These are phyloP conservation scores for Antennarius striatus DNA, from an alignment of 2,113 vertebrate species.

Conservation along the genomic window DNA sequence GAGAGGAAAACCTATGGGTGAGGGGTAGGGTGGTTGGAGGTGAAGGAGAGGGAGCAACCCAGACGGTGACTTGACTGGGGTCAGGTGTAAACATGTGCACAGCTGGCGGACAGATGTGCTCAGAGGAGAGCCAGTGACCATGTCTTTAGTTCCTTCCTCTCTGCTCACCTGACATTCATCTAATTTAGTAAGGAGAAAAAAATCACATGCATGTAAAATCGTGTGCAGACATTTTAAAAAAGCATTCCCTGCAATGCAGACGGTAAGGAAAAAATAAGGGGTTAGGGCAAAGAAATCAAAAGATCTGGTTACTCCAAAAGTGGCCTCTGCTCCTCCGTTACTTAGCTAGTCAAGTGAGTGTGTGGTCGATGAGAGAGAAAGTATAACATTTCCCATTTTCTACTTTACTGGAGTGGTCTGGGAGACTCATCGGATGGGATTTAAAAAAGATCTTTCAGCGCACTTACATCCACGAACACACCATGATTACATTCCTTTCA, in stretches of 20 bases:
- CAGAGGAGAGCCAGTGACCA: slow-evolving; percentile 63
- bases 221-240: slow-evolving; percentile 17
- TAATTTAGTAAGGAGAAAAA: slow-evolving; percentile 48
- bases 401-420: slow-evolving; percentile 54
- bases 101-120: slow-evolving; percentile 79
- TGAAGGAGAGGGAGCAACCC: slow-evolving; percentile 49
- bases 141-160: slow-evolving; percentile 65
- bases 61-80: slow-evolving; percentile 72
- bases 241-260: slow-evolving; percentile 28
- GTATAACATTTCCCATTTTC: slow-evolving; percentile 65
- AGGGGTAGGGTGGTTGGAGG: neutral
- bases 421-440: slow-evolving; percentile 51
- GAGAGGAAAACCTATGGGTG: slow-evolving; percentile 54
- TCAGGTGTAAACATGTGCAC: slow-evolving; percentile 86
- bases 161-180: slow-evolving; percentile 68
- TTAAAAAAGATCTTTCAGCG: slow-evolving; percentile 50
- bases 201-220: slow-evolving; percentile 7
- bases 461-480: slow-evolving; percentile 42
- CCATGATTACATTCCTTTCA: slow-evolving; percentile 68
- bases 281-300: slow-evolving; percentile 28
- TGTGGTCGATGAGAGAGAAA: slow-evolving; percentile 63
- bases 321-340: slow-evolving; percentile 48
- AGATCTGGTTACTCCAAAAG: slow-evolving; percentile 50
- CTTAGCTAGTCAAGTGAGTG: slow-evolving; percentile 45
- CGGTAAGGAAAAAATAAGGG: slow-evolving; percentile 13